Conservation (phyloP, 2,113 vertebrate species). For the Callionymus lyra region DNA sequence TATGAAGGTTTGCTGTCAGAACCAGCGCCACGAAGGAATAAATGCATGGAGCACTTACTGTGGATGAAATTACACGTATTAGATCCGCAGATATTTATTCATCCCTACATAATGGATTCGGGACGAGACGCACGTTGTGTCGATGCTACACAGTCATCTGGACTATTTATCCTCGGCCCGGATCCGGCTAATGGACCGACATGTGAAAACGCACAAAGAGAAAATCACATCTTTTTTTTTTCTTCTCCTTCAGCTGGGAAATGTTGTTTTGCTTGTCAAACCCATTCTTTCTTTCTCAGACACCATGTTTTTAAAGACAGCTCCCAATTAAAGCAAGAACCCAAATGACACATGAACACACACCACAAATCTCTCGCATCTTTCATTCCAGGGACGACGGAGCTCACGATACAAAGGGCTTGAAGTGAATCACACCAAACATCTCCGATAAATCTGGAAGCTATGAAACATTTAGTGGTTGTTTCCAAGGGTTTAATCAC, state of each 20-base stretch:
- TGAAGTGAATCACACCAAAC: conserved; percentile 4
- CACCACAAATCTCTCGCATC: conserved; percentile 42
- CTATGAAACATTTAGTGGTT: too few relatives aligned
- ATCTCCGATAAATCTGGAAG: not conserved
- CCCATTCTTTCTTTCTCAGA: conserved; percentile 23
- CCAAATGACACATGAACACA: conserved; percentile 49
- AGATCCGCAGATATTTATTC: not conserved
- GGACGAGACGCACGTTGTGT: too few relatives aligned
- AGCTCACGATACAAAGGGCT: too few relatives aligned
- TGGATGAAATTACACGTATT: not conserved
- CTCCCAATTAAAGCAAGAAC: conserved; percentile 56
- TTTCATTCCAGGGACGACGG: conserved; percentile 24
- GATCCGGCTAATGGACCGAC: conserved; percentile 42
- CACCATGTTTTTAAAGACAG: conserved; percentile 44
- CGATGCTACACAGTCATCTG: too few relatives aligned
- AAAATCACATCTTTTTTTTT: conserved; percentile 32
- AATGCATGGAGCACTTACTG: not conserved
- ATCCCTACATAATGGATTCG: too few relatives aligned
- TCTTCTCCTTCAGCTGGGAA: conserved; percentile 31
- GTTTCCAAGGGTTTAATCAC: too few relatives aligned
- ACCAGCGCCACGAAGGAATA: not conserved
- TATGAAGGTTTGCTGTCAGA: not conserved
- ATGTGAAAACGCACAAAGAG: conserved; percentile 44
- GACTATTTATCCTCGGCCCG: conserved; percentile 6
- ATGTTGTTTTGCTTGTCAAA: conserved; percentile 55